A percentile compares a stretch with the other conserved stretches of the same genome.
Evolutionary conservation across 2,797 vertebrate genomes (phyloP).

Genomic region (Lithobates pipiens): DNA sequence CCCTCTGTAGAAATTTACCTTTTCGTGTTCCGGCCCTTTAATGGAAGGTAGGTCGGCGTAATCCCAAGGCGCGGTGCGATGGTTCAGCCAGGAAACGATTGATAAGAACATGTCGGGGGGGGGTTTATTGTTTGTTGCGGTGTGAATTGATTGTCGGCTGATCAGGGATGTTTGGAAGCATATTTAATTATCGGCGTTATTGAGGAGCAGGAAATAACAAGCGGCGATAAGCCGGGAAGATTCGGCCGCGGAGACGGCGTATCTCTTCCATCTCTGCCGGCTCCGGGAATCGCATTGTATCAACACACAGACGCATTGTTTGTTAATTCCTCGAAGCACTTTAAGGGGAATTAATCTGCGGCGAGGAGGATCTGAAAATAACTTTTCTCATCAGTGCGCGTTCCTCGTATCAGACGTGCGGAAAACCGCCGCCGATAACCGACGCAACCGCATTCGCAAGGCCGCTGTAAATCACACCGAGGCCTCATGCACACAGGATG

Average conservation of each 20-base stretch:
- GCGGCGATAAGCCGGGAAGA: conserved; percentile 8
- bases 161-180: not conserved
- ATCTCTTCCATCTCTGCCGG: not conserved
- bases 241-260: not conserved
- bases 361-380: no score
- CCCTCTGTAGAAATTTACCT: no score
- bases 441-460: no score
- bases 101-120: not conserved
- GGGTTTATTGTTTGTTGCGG: not conserved
- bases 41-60: no score
- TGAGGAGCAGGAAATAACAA: not conserved
- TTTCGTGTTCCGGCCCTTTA: no score
- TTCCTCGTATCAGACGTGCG: no score
- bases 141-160: conserved; percentile 1
- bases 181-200: conserved; percentile 1
- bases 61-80: not conserved
- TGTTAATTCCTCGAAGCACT: not conserved
- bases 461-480: no score
- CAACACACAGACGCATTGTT: not conserved
- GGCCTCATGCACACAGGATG: no score
- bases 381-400: no score
- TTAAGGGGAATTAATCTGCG: not conserved
- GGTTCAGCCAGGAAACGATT: not conserved
- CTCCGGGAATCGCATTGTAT: not conserved
- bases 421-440: no score